phyloP scores from a whole-genome alignment of 2,888 invertebrate genomes.

The Eupithecia subfuscata region DNA sequence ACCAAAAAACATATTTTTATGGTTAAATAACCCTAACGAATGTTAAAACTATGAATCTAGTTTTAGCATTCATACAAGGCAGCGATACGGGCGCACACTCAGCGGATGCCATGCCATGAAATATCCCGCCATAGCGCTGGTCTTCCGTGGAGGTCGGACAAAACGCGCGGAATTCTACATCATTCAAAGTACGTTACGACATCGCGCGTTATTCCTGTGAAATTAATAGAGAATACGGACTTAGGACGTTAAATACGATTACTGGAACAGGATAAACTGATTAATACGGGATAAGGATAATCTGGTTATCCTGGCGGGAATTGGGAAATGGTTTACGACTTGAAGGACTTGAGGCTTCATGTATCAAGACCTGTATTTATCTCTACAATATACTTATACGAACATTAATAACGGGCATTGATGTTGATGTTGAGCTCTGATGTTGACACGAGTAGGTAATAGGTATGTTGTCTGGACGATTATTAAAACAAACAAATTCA shows the following conservation, averaged over 20 bases:
- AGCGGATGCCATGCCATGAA: too few species aligned
- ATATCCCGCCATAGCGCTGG: too few species aligned
- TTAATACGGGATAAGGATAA: conserved; percentile 27
- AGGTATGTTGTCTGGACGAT: background rate
- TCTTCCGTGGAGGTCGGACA: background rate
- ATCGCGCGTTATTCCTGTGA: background rate
- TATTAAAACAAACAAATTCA: background rate
- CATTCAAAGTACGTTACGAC: background rate
- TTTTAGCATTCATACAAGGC: too few species aligned
- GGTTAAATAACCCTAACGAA: too few species aligned
- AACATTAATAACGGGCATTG: background rate
- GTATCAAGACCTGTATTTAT: background rate
- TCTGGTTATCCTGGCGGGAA: conserved; percentile 11
- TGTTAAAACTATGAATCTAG: too few species aligned
- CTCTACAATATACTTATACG: background rate
- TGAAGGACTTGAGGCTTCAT: background rate
- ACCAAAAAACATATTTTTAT: too few species aligned
- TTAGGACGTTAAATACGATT: conserved; percentile 30
- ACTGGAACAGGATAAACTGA: conserved; percentile 29
- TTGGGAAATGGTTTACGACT: background rate
- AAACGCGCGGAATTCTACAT: background rate
- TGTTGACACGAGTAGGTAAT: background rate
- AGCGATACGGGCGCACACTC: too few species aligned
- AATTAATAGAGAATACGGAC: conserved; percentile 1
- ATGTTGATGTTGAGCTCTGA: background rate